Conservation (phyloP, 2,888 invertebrate genomes). For the Operophtera brumata region DNA sequence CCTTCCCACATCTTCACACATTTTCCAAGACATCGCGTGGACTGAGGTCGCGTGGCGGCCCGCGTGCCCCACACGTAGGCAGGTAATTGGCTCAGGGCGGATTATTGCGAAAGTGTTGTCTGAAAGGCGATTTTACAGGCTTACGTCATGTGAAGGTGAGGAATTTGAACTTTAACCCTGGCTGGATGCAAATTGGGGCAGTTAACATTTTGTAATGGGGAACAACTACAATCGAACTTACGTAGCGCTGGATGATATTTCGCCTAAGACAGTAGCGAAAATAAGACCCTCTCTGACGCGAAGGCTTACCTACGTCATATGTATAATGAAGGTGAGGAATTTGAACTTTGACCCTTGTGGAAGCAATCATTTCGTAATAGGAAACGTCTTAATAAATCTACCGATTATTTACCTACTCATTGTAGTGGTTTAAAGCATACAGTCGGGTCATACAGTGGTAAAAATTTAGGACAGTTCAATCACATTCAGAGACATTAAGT, state of each 20-base stretch:
- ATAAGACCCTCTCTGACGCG: too few relatives aligned
- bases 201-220: constrained; percentile 12
- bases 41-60: constrained; percentile 40
- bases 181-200: constrained; percentile 10
- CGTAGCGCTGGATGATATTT: too few relatives aligned
- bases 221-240: background rate
- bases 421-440: too few relatives aligned
- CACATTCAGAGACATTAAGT: too few relatives aligned
- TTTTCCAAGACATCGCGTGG: constrained; percentile 36
- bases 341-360: constrained; percentile 35
- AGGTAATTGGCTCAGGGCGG: constrained; percentile 45
- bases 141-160: constrained; percentile 36
- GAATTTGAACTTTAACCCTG: constrained; percentile 36
- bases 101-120: constrained; percentile 50
- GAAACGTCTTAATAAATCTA: background rate
- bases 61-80: constrained; percentile 36
- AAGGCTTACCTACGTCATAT: constrained; percentile 31
- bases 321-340: constrained; percentile 29
- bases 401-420: too few relatives aligned
- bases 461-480: too few relatives aligned
- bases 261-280: too few relatives aligned
- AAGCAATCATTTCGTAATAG: constrained; percentile 15
- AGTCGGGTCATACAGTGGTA: too few relatives aligned
- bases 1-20: constrained; percentile 19
- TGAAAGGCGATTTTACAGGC: constrained; percentile 38